These are phyloP conservation scores for Agriopis leucophaearia DNA, from an alignment of 2,888 invertebrate genomes.

Conservation along the genomic window DNA sequence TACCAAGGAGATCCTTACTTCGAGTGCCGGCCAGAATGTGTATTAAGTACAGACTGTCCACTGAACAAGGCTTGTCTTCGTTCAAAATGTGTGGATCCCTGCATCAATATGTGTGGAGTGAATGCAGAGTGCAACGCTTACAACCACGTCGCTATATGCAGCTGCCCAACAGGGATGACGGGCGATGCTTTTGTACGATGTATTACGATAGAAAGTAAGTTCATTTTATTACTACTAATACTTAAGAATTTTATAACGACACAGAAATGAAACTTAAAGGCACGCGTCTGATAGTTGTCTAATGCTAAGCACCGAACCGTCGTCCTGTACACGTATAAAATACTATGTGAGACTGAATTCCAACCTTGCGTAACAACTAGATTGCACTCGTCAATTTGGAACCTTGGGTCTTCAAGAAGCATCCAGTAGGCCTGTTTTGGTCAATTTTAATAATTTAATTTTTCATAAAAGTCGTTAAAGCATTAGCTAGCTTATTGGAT, in stretches of 20 bases:
- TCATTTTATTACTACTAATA: slow-evolving; percentile 14
- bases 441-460: too few relatives aligned
- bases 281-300: not conserved
- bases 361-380: too few relatives aligned
- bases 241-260: not conserved
- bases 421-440: too few relatives aligned
- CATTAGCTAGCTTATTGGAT: too few relatives aligned
- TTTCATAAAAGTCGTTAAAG: too few relatives aligned
- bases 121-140: slow-evolving; percentile 92
- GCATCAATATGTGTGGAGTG: slow-evolving; percentile 92
- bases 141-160: slow-evolving; percentile 89
- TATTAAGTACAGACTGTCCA: slow-evolving; percentile 92
- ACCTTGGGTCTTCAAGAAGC: not conserved
- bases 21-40: slow-evolving; percentile 93
- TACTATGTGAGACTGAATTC: not conserved
- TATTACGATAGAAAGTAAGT: slow-evolving; percentile 85
- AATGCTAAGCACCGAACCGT: not conserved
- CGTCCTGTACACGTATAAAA: not conserved
- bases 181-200: slow-evolving; percentile 92
- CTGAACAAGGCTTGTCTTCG: slow-evolving; percentile 91
- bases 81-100: slow-evolving; percentile 94
- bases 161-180: slow-evolving; percentile 87
- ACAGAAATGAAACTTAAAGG: not conserved
- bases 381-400: not conserved
- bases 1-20: slow-evolving; percentile 93